Evolutionary conservation across 2,797 vertebrate species (phyloP).

Genomic region (Rousettus madagascariensis): DNA sequence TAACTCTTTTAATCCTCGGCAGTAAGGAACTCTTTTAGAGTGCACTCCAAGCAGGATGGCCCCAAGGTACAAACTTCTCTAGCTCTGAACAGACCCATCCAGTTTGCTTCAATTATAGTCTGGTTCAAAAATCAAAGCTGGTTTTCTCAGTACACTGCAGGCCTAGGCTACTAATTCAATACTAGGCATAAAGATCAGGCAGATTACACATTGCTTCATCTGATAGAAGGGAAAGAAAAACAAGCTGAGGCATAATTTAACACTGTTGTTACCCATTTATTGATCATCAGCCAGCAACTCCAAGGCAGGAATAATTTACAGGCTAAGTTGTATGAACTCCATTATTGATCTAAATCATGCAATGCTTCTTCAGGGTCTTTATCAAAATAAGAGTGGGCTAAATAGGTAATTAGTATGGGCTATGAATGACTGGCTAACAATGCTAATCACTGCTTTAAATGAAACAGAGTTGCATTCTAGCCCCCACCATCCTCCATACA

Average conservation of each 20-base stretch:
- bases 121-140: neutral
- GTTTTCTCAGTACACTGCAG: neutral
- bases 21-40: neutral
- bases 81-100: neutral
- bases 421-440: neutral
- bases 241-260: neutral
- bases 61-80: neutral
- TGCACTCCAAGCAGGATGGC: neutral
- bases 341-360: neutral
- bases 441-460: neutral
- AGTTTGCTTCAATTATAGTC: neutral
- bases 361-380: neutral
- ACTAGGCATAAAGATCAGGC: neutral
- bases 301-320: conserved; percentile 7
- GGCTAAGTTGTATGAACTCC: neutral
- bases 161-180: neutral
- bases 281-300: neutral
- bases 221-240: neutral
- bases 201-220: neutral
- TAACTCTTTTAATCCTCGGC: neutral
- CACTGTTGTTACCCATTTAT: neutral
- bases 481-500: neutral
- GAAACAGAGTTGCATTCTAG: neutral
- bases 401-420: neutral
- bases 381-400: neutral